A percentile compares a stretch with the other conserved stretches of the same genome.
Conservation (phyloP, 2,888 invertebrate species). For the Steromphala cineraria region DNA sequence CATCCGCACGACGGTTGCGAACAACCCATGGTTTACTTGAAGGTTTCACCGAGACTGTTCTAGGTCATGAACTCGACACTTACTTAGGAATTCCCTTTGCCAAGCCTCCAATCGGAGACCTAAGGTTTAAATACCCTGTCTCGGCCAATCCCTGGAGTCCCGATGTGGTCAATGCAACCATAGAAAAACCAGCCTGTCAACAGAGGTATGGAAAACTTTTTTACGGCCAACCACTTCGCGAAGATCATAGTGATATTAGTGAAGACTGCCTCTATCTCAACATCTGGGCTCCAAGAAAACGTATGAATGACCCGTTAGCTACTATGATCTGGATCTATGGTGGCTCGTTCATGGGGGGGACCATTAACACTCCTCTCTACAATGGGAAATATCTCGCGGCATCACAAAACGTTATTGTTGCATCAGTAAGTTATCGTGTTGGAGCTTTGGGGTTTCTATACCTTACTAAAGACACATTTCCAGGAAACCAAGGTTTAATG, state of each 20-base stretch:
- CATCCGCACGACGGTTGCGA: too few relatives aligned
- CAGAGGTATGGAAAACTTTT: too few relatives aligned
- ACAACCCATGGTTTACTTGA: too few relatives aligned
- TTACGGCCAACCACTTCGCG: too few relatives aligned
- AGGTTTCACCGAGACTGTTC: not conserved
- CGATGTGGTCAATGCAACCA: too few relatives aligned
- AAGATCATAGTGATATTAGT: not conserved
- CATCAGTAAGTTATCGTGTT: slow-evolving; percentile 92
- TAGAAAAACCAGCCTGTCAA: too few relatives aligned
- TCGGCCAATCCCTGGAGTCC: slow-evolving; percentile 92
- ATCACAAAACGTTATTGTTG: slow-evolving; percentile 92
- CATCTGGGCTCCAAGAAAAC: not conserved
- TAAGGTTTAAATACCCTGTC: slow-evolving; percentile 89
- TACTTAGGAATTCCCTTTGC: slow-evolving; percentile 94
- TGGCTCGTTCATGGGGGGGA: slow-evolving; percentile 94
- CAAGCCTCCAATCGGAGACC: slow-evolving; percentile 87
- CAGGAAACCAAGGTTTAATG: slow-evolving; percentile 93
- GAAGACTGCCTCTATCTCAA: slow-evolving; percentile 81
- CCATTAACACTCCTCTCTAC: slow-evolving; percentile 82
- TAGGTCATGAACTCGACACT: slow-evolving; percentile 81
- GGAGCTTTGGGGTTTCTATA: slow-evolving; percentile 96
- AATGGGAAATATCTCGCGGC: slow-evolving; percentile 84
- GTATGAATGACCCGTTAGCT: slow-evolving; percentile 77
- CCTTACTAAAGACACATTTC: slow-evolving; percentile 84
- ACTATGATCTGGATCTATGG: slow-evolving; percentile 95